Base-by-base conservation (phyloP, 2,797 vertebrate genomes). In the Parauchenoglanis punctatus region DNA sequence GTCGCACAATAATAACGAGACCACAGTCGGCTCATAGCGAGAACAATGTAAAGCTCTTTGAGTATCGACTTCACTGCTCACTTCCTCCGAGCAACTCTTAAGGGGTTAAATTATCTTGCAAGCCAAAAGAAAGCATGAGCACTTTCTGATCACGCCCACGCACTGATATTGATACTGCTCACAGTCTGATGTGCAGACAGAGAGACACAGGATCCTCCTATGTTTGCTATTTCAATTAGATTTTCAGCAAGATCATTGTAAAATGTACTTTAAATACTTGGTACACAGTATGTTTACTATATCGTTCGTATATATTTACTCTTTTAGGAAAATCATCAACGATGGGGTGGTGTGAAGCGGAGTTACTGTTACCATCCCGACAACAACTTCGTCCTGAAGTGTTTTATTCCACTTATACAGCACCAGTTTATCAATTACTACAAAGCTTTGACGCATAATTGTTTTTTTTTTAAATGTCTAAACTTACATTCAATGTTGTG, bases 21-120 rank as follows among this genome's bases (percentile, higher is more conserved):
- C 93, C 93, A 91, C 93, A 95, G 90, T 92, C 88, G 90, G 89
- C 91, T 95, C 92, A 94, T 93, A 91, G 89, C 90, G 90, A 90
- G 92, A 95, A 78, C 87, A 68, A 56, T 87, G 85, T 63, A 77
- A 67, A 65, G 68, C 87, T 91, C 61, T 89, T 85, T 86, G 73
- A 83, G 88, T 92, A 93, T 92, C 89, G 82, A 88, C 65, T 85
- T 86, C 73, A 81, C 73, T 89, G 77, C 78, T 84, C 85, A 89
- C 88, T 95, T 94, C 93, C 92, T 95, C 85, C 82, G 83, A 88
- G 80, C 85, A 87, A 87, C 85, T 56, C 85, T 72, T 81, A 86
- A 90, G 88, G 88, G 90, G 89, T 92, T 89, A 91, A 92, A 81
- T 63, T 70, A 90, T 89, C 83, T 65, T 25, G 40, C 70, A 59